Evolutionary conservation across 1,140 invertebrate genomes (phyloP).

Genomic region (Drosophila athabasca): DNA sequence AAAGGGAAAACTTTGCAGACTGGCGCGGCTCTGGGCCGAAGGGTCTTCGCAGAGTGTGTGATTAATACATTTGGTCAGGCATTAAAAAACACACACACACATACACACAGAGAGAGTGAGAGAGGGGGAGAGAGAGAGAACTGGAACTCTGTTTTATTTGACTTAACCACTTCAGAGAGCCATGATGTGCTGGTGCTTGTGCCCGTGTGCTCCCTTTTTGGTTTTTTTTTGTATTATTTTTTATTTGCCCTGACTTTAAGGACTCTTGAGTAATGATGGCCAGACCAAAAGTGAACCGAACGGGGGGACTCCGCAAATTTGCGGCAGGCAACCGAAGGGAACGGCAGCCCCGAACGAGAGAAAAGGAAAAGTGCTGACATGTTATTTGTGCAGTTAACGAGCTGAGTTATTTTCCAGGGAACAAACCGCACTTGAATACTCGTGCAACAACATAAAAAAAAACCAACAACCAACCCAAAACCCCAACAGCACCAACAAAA

Average conservation of each 20-base stretch:
- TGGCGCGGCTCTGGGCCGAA: not conserved
- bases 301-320: constrained; percentile 67
- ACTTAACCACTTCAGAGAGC: constrained; percentile 45
- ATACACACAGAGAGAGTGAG: constrained; percentile 3
- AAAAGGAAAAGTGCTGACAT: constrained; percentile 61
- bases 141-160: constrained; percentile 52
- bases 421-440: constrained; percentile 74
- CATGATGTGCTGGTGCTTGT: constrained; percentile 14
- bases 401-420: constrained; percentile 75
- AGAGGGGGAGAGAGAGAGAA: not conserved
- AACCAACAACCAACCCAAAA: constrained; percentile 14
- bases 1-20: constrained; percentile 49
- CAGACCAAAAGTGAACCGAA: constrained; percentile 64
- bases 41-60: constrained; percentile 37
- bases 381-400: constrained; percentile 81
- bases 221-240: constrained; percentile 33
- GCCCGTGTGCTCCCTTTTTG: constrained; percentile 23
- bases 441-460: constrained; percentile 35
- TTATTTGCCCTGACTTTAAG: constrained; percentile 46
- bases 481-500: constrained; percentile 22
- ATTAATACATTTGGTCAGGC: constrained; percentile 61
- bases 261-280: constrained; percentile 75
- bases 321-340: constrained; percentile 28
- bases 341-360: constrained; percentile 10
- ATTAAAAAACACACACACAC: constrained; percentile 35